A percentile compares a stretch with the other conserved stretches of the same genome.
phyloP scores from a whole-genome alignment of 2,888 invertebrate species.

The Melanargia galathea region DNA sequence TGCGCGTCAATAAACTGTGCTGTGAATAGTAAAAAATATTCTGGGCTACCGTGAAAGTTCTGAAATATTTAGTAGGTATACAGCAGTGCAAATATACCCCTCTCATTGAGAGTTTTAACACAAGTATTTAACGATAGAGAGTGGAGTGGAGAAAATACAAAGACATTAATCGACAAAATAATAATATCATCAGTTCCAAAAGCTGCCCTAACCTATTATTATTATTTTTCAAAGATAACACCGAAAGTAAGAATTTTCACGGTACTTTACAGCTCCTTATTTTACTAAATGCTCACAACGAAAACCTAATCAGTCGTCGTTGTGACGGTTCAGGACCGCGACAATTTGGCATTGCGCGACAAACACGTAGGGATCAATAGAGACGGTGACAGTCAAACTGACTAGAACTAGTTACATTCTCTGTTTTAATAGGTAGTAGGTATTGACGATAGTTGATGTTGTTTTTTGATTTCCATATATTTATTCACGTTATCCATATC shows the following conservation, averaged over 20 bases:
- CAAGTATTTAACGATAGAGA: too few relatives aligned
- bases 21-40: not conserved
- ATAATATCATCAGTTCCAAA: not conserved
- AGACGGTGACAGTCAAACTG: not conserved
- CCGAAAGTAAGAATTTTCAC: not conserved
- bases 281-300: not conserved
- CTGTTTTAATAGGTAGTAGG: not conserved
- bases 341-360: not conserved
- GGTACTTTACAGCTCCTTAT: not conserved
- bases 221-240: not conserved
- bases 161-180: too few relatives aligned
- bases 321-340: not conserved
- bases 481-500: conserved; percentile 5
- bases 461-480: not conserved
- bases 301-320: not conserved
- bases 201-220: not conserved
- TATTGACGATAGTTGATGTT: conserved; percentile 1
- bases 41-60: not conserved
- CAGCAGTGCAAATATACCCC: too few relatives aligned
- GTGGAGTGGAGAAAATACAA: too few relatives aligned
- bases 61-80: not conserved
- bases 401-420: not conserved
- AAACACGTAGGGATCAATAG: conserved; percentile 12
- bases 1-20: conserved; percentile 1
- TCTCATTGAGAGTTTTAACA: too few relatives aligned